Percentiles rank a stretch among this genome's conserved stretches.
Evolutionary conservation across 2,888 invertebrate species (phyloP).

Genomic region (Callyntrura guangdongensis): DNA sequence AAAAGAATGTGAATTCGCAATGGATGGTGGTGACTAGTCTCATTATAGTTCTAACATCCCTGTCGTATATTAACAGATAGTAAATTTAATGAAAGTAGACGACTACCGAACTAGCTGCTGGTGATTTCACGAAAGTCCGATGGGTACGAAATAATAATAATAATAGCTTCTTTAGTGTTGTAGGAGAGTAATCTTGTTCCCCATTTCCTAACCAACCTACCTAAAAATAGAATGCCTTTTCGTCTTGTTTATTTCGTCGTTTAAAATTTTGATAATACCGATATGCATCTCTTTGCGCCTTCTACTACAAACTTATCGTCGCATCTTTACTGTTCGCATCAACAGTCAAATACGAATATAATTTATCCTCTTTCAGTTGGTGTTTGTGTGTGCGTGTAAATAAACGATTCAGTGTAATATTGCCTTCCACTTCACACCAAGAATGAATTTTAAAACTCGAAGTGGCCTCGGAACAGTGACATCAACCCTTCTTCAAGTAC

Average conservation of each 20-base stretch:
- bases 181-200: conserved; percentile 51
- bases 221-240: conserved; percentile 68
- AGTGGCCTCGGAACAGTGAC: no score
- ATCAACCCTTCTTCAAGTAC: no score
- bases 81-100: conserved; percentile 23
- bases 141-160: conserved; percentile 50
- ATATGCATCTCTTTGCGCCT: no score
- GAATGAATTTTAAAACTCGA: no score
- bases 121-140: conserved; percentile 62
- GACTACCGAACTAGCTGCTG: conserved; percentile 44
- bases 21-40: conserved; percentile 34
- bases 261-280: no score
- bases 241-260: background rate
- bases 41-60: background rate
- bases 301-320: no score
- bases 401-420: no score
- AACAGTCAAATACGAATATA: no score
- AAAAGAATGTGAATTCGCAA: conserved; percentile 24
- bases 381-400: no score
- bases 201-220: conserved; percentile 34
- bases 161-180: conserved; percentile 27
- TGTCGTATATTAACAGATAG: background rate
- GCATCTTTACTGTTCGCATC: no score
- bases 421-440: no score
- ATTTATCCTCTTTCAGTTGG: no score